phyloP scores from a whole-genome alignment of 2,113 vertebrate genomes.

The Marcusenius ussheri region DNA sequence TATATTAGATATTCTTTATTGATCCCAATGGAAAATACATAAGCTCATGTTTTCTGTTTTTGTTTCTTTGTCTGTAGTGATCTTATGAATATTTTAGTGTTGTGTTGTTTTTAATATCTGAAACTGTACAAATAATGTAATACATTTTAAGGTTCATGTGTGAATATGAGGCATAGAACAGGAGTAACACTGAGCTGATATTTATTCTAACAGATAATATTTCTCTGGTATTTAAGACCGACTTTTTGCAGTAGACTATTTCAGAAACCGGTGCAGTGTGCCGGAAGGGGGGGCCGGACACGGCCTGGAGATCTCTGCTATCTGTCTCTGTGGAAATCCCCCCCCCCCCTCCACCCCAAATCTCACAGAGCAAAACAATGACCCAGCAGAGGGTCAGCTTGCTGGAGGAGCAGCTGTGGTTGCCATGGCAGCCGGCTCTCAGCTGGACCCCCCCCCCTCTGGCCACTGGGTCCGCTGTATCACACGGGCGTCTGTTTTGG shows the following conservation, averaged over 20 bases:
- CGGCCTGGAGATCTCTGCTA: neutral
- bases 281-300: neutral
- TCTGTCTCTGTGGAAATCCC: neutral
- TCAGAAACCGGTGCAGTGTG: neutral
- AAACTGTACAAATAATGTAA: neutral
- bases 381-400: neutral
- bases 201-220: neutral
- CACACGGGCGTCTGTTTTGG: neutral
- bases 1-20: neutral
- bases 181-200: neutral
- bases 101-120: neutral
- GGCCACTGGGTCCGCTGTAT: neutral
- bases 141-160: neutral
- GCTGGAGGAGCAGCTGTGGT: neutral
- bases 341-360: neutral
- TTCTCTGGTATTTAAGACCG: neutral
- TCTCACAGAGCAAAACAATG: neutral
- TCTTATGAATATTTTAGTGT: neutral
- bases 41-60: neutral
- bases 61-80: neutral
- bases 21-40: neutral
- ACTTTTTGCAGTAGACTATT: neutral
- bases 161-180: neutral
- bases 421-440: neutral
- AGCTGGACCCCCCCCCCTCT: neutral